Evolutionary conservation across 2,888 invertebrate species (phyloP), one percentile per base, ranked within the genome.

Genomic region (Chesias legatella): DNA sequence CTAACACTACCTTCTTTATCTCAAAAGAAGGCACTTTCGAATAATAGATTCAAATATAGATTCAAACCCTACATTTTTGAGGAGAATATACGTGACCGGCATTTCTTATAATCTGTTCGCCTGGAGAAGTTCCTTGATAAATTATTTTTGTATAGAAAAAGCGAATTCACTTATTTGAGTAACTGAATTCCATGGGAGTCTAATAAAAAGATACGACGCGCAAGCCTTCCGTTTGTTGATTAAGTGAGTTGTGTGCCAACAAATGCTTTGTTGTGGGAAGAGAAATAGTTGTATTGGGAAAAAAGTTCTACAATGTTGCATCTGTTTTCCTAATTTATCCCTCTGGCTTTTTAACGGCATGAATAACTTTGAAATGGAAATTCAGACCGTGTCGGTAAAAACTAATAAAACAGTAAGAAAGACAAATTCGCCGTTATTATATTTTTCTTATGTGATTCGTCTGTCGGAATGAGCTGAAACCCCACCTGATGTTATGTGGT

Each of bases 1-100:
- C 13, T 5, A 17, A 17, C 5, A 17, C 13, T 2, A 17, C n/a
- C 17, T 10, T 17, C 13, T 29, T 10, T 6, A 25, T 76, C 76
- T 77, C 71, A 72, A 75, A 67, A 78, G 81, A 78, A 75, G 72
- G 77, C 79, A 76, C 75, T 62, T 66, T 67, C 66, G 60, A 73
- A 69, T 78, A 81, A 83, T 80, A 79, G 79, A 79, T 77, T 75
- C 67, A 64, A 62, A 75, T 81, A 83, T 84, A 71, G 81, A 83
- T 81, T 85, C 81, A 79, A 81, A 74, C 76, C 79, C 63, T 74
- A 79, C 78, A 82, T 83, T 85, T 84, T 84, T 83, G 85, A 84
- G 84, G 80, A 79, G 80, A 77, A 73, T 67, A 68, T 64, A 85
- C 85, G 86, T 86, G 86, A 78, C 74, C 67, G 43, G 85, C 73